These are phyloP conservation scores for Cataglyphis altisquamis DNA, from an alignment of 2,888 invertebrate species.

Conservation along the genomic window DNA sequence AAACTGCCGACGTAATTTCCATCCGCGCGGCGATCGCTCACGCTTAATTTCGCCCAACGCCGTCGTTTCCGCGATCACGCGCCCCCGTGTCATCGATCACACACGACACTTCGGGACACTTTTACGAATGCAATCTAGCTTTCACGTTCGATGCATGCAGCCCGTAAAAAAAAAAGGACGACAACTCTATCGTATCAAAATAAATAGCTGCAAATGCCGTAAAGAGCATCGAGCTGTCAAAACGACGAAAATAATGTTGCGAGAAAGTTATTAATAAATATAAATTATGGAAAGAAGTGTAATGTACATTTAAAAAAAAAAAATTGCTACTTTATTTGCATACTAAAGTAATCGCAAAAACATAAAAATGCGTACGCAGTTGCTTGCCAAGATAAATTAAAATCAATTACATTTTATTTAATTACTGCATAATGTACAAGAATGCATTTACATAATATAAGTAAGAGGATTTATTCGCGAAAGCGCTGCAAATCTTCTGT, in stretches of 20 bases:
- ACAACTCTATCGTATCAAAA: not conserved
- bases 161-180: not conserved
- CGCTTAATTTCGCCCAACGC: slow-evolving; percentile 46
- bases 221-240: not conserved
- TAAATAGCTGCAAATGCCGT: not conserved
- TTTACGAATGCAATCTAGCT: slow-evolving; percentile 17
- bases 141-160: not conserved
- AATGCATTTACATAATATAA: not conserved
- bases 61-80: slow-evolving; percentile 44
- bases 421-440: not conserved
- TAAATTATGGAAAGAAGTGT: not conserved
- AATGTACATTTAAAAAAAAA: not conserved
- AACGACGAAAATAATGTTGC: not conserved
- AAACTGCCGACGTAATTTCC: slow-evolving; percentile 57
- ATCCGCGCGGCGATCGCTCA: slow-evolving; percentile 51
- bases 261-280: not conserved
- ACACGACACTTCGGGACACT: slow-evolving; percentile 22
- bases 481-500: slow-evolving; percentile 12
- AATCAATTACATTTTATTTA: not conserved
- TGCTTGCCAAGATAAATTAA: not conserved
- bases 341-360: not conserved
- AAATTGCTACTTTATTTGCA: not conserved
- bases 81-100: slow-evolving; percentile 34
- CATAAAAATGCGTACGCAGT: not conserved
- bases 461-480: slow-evolving; percentile 17